Evolutionary conservation across 2,113 vertebrate genomes (phyloP), one percentile per base, ranked within the genome.

Genomic region (Fulica atra): DNA sequence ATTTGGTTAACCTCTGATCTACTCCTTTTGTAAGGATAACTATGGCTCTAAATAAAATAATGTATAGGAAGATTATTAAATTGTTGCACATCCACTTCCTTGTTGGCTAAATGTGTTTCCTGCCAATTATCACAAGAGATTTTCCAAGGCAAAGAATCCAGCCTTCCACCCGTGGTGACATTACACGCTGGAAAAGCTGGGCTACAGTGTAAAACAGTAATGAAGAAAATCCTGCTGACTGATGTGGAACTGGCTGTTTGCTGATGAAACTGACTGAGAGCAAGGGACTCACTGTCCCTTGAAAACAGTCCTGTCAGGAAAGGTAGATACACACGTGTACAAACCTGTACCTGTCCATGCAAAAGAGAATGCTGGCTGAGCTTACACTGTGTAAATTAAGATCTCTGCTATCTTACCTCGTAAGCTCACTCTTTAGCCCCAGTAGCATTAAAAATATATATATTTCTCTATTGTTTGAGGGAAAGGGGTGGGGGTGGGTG

Each of bases 21-120:
- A 18, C 57, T 83, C 6, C 28, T 95, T 86, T 57, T 29, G 79
- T 82, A 74, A 17, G 66, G 44, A 35, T 48, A 28, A 74, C 77
- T 86, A 57, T 33, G 93, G 7, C 3, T 40, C 38, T 86, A 83
- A 59, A 51, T 24, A 83, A 80, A 96, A 92, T 59, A 77, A n/a
- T 46, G 56, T 35, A 87, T 23, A 91, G 15, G 46, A 91, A 97
- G 94, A 93, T 96, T 88, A 68, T 87, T 95, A 92, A 93, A 95
- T 97, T 97, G 89, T 74, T 64, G 56, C 48, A 56, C 42, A 96
- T 82, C 95, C 51, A 74, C 74, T 96, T 97, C 95, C 96, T 96
- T 97, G 95, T 97, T 97, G 96, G 95, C 65, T 94, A 97, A 95
- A 96, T 92, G 77, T 59, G 28, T 84, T 97, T 87, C 44, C 83